Evolutionary conservation across 2,113 vertebrate species (phyloP), one percentile per base, ranked within the genome.

Genomic region (Thunnus maccoyii): DNA sequence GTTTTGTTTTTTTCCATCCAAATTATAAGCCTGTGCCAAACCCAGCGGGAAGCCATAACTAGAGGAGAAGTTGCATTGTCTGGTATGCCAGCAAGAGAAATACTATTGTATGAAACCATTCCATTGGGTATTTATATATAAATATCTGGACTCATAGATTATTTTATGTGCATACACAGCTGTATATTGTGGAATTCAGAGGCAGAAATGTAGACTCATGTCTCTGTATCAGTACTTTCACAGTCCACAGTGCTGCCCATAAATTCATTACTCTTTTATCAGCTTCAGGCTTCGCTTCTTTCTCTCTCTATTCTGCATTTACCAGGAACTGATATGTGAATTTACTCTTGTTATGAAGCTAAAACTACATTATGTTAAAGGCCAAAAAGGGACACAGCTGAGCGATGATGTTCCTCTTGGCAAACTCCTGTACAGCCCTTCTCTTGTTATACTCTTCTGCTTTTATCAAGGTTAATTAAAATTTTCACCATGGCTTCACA

Each of bases 381-480:
- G 70, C 54, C 51, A 56, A 71, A 76, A 44, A 41, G 58, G 52
- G 62, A 66, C 46, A 54, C 22, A 52, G 74, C 44, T 36, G 69
- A 82, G 66, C 18, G 12, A 58, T 63, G 18, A 50, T 57, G 78
- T 77, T 78, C 78, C 65, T 41, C 57, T 72, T 63, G 68, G 79
- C 57, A 61, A 66, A 70, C 48, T 82, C 46, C 72, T 69, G 30
- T 22, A 48, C 58, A 30, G 60, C 62, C 32, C 67, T 18, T 71
- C 74, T 74, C 77, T 25, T 30, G 41, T 69, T 58, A 57, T 76
- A 62, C 76, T 78, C 77, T 69, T 78, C 71, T 44, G 14, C 82
- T 55, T 68, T 78, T 84, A 86, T 86, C 67, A 66, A 79, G 88
- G 80, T 93, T 90, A 90, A 93, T 94, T 90, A 89, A 82, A 89